phyloP scores from a whole-genome alignment of 2,888 invertebrate genomes.

The Chrysomela aeneicollis region DNA sequence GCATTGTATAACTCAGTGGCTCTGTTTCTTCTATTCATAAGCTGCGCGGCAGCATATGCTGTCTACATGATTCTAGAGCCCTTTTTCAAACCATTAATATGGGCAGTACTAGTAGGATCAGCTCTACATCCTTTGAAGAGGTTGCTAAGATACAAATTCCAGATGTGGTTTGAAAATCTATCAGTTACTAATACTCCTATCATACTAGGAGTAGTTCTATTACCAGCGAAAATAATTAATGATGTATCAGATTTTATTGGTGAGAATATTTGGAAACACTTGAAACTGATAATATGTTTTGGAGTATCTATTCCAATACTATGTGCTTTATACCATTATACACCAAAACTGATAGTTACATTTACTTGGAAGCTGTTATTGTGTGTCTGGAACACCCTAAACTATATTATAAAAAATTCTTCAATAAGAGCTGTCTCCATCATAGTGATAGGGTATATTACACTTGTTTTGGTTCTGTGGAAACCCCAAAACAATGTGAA shows the following conservation, averaged over 20 bases:
- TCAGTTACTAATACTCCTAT: constrained; percentile 75
- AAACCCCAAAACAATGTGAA: constrained; percentile 71
- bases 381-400: constrained; percentile 46
- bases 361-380: constrained; percentile 64
- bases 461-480: constrained; percentile 79
- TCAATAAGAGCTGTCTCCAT: constrained; percentile 61
- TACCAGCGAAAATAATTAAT: constrained; percentile 81
- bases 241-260: constrained; percentile 78
- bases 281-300: constrained; percentile 66
- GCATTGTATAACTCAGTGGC: constrained; percentile 91
- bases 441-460: constrained; percentile 73
- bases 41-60: constrained; percentile 76
- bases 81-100: constrained; percentile 91
- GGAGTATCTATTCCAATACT: constrained; percentile 62
- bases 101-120: constrained; percentile 97
- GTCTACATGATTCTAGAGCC: constrained; percentile 88
- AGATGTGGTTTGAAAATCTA: constrained; percentile 79
- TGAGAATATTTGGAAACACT: constrained; percentile 72
- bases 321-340: constrained; percentile 75
- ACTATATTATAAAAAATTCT: constrained; percentile 56
- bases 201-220: constrained; percentile 65
- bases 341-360: constrained; percentile 70
- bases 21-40: constrained; percentile 75
- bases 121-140: constrained; percentile 95
- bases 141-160: constrained; percentile 76